Percentiles rank a stretch among this genome's conserved stretches.
phyloP scores from a whole-genome alignment of 2,888 invertebrate genomes.

The Caenorhabditis virilis region DNA sequence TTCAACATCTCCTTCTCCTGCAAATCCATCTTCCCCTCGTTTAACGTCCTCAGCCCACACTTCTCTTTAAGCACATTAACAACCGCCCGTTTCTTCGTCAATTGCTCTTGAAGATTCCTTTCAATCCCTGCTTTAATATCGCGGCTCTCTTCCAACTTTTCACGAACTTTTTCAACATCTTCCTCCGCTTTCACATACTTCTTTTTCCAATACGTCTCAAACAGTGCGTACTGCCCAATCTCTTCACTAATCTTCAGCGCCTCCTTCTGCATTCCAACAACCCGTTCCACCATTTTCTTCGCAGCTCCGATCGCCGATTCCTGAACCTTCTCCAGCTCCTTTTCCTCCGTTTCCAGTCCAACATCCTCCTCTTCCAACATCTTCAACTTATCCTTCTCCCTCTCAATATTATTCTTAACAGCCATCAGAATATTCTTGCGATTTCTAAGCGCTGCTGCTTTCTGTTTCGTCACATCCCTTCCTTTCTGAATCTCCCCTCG shows the following conservation, averaged over 20 bases:
- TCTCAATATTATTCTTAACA: conserved; percentile 1
- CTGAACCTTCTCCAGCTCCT: conserved; percentile 14
- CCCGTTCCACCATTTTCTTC: not conserved
- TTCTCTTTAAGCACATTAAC: conserved; percentile 1
- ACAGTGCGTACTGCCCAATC: conserved; percentile 2
- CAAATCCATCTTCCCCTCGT: conserved; percentile 19
- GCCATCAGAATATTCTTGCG: not conserved
- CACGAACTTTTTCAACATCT: not conserved
- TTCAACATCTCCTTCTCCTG: conserved; percentile 24
- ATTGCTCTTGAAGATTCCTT: not conserved
- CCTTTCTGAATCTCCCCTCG: not conserved
- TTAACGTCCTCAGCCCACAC: conserved; percentile 12
- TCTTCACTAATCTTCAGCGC: not conserved
- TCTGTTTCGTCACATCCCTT: not conserved
- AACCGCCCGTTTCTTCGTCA: conserved; percentile 4
- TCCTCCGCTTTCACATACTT: not conserved
- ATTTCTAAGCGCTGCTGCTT: no score
- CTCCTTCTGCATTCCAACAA: not conserved
- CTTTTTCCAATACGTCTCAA: not conserved
- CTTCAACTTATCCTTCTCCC: not conserved
- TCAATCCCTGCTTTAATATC: no score
- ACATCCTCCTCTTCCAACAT: conserved; percentile 6
- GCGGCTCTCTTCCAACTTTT: not conserved
- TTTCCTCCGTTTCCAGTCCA: conserved; percentile 27
- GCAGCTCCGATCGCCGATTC: not conserved